Evolutionary conservation across 2,797 vertebrate species (phyloP).

Genomic region (Anguilla pacifica): DNA sequence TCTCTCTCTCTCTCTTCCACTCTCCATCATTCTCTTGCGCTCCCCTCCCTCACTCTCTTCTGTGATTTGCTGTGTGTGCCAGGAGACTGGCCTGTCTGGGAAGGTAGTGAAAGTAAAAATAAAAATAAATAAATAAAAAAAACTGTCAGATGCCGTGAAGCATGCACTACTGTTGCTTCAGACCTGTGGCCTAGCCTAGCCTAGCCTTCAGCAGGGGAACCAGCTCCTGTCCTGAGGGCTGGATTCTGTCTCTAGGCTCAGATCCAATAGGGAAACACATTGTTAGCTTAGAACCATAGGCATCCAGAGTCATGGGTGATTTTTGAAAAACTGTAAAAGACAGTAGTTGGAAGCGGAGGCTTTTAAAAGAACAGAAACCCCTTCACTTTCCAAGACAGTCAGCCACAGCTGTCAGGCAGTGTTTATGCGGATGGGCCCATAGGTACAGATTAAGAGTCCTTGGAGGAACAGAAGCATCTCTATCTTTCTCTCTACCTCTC

Average conservation of each 20-base stretch:
- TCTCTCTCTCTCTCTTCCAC: not conserved
- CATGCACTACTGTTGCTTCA: not conserved
- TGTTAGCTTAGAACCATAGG: not conserved
- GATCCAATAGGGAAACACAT: not conserved
- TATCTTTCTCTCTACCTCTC: slow-evolving; percentile 3
- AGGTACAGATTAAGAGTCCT: too few relatives aligned
- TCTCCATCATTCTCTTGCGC: not conserved
- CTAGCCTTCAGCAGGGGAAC: not conserved
- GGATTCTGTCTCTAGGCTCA: too few relatives aligned
- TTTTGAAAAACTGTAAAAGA: not conserved
- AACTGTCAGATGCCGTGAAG: not conserved
- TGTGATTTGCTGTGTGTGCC: not conserved
- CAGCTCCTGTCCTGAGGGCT: not conserved
- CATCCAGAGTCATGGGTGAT: not conserved
- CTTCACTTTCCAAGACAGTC: too few relatives aligned
- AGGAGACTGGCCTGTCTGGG: not conserved
- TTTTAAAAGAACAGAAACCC: too few relatives aligned
- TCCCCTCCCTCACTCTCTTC: not conserved
- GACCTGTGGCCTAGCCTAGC: not conserved
- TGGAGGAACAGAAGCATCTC: too few relatives aligned
- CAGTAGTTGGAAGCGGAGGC: not conserved
- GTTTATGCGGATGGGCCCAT: too few relatives aligned
- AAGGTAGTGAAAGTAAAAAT: not conserved
- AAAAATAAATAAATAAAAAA: not conserved
- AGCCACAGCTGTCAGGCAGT: too few relatives aligned